A percentile compares a stretch with the other conserved stretches of the same genome.
Evolutionary conservation across 2,888 invertebrate genomes (phyloP).

Genomic region (Malachius bipustulatus): DNA sequence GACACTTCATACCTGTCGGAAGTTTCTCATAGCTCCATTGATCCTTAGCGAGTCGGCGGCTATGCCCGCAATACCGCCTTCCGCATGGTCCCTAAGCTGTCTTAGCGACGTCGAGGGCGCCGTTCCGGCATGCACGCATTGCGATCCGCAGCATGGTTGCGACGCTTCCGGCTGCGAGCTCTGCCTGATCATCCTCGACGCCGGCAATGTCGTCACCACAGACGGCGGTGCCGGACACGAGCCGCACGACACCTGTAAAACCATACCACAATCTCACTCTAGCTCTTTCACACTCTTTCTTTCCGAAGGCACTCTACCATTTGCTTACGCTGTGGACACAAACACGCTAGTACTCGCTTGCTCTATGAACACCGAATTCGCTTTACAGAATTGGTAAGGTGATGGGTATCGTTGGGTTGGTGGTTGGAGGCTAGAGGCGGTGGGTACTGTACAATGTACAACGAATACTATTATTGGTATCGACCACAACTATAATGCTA

Average conservation of each 20-base stretch:
- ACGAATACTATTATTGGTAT: no score
- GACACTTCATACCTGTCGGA: slow-evolving; percentile 68
- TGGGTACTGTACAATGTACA: no score
- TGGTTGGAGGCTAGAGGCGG: no score
- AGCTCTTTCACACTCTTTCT: no score
- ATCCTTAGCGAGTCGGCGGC: slow-evolving; percentile 91
- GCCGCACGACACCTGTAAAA: slow-evolving; percentile 40
- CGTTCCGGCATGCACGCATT: slow-evolving; percentile 53
- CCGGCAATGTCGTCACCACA: slow-evolving; percentile 56
- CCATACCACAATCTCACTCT: no score
- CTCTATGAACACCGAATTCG: slow-evolving; percentile 27
- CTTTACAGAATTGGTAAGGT: slow-evolving; percentile 28
- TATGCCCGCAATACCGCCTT: slow-evolving; percentile 86
- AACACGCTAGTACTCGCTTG: no score
- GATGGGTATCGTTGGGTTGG: no score
- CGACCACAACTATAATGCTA: no score
- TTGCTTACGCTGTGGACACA: no score
- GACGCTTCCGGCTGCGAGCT: slow-evolving; percentile 76
- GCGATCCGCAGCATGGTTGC: slow-evolving; percentile 46
- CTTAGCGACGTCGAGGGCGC: slow-evolving; percentile 77
- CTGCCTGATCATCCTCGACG: slow-evolving; percentile 73
- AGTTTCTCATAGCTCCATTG: slow-evolving; percentile 92
- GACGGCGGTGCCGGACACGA: slow-evolving; percentile 59
- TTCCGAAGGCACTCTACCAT: no score
- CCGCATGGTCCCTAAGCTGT: slow-evolving; percentile 59